Evolutionary conservation across 2,888 invertebrate genomes (phyloP).

Genomic region (Halocaridina rubra): DNA sequence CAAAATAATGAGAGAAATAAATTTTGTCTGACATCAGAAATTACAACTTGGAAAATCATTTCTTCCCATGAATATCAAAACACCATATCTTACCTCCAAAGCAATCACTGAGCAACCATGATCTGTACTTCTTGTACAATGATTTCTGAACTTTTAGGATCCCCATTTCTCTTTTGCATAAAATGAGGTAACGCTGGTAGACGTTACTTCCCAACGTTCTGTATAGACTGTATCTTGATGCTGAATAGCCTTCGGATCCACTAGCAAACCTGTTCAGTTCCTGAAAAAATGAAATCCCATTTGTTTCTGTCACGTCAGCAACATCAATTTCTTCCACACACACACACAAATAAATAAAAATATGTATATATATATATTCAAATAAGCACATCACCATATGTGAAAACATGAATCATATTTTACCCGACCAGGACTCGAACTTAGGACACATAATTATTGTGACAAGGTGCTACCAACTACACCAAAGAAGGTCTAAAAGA

Average conservation of each 20-base stretch:
- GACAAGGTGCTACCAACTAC: too few species aligned
- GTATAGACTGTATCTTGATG: constrained; percentile 15
- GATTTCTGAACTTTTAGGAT: constrained; percentile 34
- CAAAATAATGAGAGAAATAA: too few species aligned
- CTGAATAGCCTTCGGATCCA: constrained; percentile 35
- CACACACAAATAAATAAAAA: too few species aligned
- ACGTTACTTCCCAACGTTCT: constrained; percentile 31
- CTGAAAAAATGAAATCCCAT: too few species aligned
- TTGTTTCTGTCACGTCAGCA: too few species aligned
- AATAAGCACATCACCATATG: too few species aligned
- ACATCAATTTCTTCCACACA: too few species aligned
- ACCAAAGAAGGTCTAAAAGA: too few species aligned
- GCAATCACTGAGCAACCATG: constrained; percentile 7
- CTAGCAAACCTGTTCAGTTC: constrained; percentile 45
- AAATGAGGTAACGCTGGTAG: constrained; percentile 20
- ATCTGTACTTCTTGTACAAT: constrained; percentile 39
- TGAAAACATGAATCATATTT: too few species aligned
- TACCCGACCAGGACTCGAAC: too few species aligned
- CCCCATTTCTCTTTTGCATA: constrained; percentile 40
- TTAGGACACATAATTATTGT: too few species aligned
- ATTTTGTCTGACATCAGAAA: not conserved
- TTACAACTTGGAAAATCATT: not conserved
- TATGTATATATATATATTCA: too few species aligned
- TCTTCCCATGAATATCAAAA: not conserved
- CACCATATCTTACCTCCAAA: constrained; percentile 34